Base-by-base conservation (phyloP, 2,113 vertebrate genomes). In the Bufo gargarizans region DNA sequence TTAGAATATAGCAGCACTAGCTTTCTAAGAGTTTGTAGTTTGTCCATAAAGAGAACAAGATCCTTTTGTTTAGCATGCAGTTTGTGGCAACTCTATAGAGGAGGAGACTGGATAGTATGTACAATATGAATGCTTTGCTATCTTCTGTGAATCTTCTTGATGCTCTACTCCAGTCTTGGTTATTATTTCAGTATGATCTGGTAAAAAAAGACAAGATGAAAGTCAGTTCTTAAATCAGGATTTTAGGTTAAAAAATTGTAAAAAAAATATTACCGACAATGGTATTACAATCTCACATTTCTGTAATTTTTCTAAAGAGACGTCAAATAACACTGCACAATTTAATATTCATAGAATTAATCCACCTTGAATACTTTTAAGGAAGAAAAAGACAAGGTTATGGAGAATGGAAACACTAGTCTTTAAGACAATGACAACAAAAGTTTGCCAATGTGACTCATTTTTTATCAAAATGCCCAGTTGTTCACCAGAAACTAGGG, bases 131-230 rank as follows among this genome's bases (percentile, higher is more conserved):
- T 96, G 96, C 95, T 97, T 97, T 94, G 97, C 96, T 93, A 94
- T 96, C 96, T 94, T 96, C 94, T 97, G 93, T 93, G 96, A 96
- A 93, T 96, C 95, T 94, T 97, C 95, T 91, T 97, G 97, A 95
- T 97, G 97, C 95, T 96, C 96, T 78, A 89, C 93, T 92, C 94
- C 96, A 3, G 93, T 96, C 92, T 95, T 94, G 95, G 92, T 59
- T 53, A 90, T 95, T 97, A 99, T 95, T 99, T 99, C 97, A 99
- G 97, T 95, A 99, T 98, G 94, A 99, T 99, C 98, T 99, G 96
- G 95, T 63, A 91, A 91, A 92, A 93, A 91, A 93, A 94, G 93
- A 95, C 90, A 90, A 0, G 17, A 33, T 65, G 91, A n/a, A 11
- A 78, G 58, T 88, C 63, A 77, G 13, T 59, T 56, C 20, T 22